Evolutionary conservation across 2,888 invertebrate genomes (phyloP).

Genomic region (Callimorpha dominula): DNA sequence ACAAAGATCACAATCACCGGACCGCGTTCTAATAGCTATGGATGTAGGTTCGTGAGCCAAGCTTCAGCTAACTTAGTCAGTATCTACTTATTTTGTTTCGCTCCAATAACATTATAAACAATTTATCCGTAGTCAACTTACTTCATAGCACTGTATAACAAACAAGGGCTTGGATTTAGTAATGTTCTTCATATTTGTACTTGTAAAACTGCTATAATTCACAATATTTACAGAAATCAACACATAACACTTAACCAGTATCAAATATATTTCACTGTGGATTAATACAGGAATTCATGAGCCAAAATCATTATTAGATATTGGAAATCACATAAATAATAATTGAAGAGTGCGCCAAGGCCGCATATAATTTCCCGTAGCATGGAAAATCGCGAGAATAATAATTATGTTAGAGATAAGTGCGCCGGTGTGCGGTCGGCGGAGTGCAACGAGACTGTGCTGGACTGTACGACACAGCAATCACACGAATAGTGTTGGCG

Average conservation of each 20-base stretch:
- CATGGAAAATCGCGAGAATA: constrained; percentile 67
- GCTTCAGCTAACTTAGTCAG: constrained; percentile 22
- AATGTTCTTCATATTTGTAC: constrained; percentile 71
- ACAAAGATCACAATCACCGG: constrained; percentile 12
- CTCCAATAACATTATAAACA: constrained; percentile 58
- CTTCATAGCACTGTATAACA: constrained; percentile 88
- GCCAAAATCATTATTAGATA: constrained; percentile 40
- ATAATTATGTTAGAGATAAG: constrained; percentile 38
- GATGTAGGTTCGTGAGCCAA: constrained; percentile 15
- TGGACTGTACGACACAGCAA: constrained; percentile 57
- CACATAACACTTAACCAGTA: constrained; percentile 40
- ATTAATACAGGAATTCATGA: constrained; percentile 34
- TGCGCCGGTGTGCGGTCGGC: constrained; percentile 43
- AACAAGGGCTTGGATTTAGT: constrained; percentile 83
- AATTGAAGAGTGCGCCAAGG: constrained; percentile 72
- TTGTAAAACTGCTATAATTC: constrained; percentile 16
- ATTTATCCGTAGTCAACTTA: constrained; percentile 71
- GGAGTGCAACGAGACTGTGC: constrained; percentile 58
- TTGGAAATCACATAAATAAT: constrained; percentile 58
- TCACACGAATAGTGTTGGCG: constrained; percentile 42
- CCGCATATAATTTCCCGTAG: constrained; percentile 71
- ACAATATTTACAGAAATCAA: constrained; percentile 39
- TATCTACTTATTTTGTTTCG: constrained; percentile 54
- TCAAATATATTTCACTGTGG: constrained; percentile 30
- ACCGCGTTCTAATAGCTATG: constrained; percentile 3